Conservation (phyloP, 1,140 invertebrate genomes). For the Sitobion miscanthi region DNA sequence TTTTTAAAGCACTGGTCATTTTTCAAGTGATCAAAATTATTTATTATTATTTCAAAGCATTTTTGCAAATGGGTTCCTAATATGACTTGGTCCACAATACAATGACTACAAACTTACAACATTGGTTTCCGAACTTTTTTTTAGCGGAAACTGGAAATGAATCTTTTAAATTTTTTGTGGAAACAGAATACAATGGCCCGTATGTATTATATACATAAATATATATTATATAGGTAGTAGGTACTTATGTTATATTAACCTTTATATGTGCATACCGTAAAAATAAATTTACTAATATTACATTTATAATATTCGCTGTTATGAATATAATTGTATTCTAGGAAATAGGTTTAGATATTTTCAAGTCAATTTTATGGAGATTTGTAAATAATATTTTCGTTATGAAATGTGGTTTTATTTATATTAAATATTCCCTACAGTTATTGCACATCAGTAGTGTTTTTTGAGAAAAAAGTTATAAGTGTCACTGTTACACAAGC, state of each 20-base stretch:
- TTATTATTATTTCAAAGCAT: neutral
- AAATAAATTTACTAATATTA: neutral
- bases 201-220: neutral
- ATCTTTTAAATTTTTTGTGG: neutral
- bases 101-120: neutral
- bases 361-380: neutral
- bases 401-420: neutral
- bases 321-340: neutral
- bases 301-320: neutral
- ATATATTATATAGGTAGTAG: neutral
- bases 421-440: neutral
- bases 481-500: neutral
- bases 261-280: neutral
- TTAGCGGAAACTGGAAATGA: too few species aligned
- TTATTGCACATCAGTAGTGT: neutral
- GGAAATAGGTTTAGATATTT: neutral
- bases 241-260: too few species aligned
- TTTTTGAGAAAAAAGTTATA: too few species aligned
- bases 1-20: too few species aligned
- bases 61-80: neutral
- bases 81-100: neutral
- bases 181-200: neutral
- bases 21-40: too few species aligned
- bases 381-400: neutral
- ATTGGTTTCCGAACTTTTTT: neutral